Evolutionary conservation across 1,140 invertebrate species (phyloP).

Genomic region (Ctenoplectra terminalis): DNA sequence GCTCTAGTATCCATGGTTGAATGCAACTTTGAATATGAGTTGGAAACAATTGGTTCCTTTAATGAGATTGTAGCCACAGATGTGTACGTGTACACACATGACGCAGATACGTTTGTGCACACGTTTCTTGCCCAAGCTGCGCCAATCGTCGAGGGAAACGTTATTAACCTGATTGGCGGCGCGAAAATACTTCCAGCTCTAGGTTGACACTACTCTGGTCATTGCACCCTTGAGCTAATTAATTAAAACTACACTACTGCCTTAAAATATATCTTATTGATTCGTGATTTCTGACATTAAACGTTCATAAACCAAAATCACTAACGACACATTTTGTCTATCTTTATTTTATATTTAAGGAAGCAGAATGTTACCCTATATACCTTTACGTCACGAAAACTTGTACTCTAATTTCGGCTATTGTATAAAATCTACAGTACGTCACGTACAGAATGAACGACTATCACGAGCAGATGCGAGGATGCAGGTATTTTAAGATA

Average conservation of each 20-base stretch:
- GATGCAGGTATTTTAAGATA: slow-evolving; percentile 5
- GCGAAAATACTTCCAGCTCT: slow-evolving; percentile 40
- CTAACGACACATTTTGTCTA: background rate
- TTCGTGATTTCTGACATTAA: too few relatives aligned
- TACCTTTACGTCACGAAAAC: background rate
- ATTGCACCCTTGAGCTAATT: slow-evolving; percentile 13
- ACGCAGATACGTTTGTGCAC: slow-evolving; percentile 34
- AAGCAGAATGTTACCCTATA: too few relatives aligned
- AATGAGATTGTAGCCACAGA: slow-evolving; percentile 57
- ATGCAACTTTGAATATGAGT: slow-evolving; percentile 46
- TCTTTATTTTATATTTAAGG: too few relatives aligned
- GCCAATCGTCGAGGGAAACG: slow-evolving; percentile 39
- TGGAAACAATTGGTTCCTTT: slow-evolving; percentile 60
- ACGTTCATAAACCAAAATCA: too few relatives aligned
- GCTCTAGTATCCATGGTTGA: slow-evolving; percentile 11
- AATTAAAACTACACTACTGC: slow-evolving; percentile 10
- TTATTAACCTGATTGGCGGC: slow-evolving; percentile 56
- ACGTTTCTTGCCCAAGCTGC: background rate
- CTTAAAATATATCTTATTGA: too few relatives aligned
- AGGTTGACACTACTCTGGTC: background rate
- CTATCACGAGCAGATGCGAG: background rate
- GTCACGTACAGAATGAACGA: background rate
- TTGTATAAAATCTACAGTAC: background rate
- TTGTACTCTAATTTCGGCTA: background rate
- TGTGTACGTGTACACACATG: slow-evolving; percentile 5